Evolutionary conservation across 2,113 vertebrate species (phyloP).

Genomic region (Ovis aries): ARS-UI_Ramb_v3.0 NC_056054.1:174736001-174736500

Average conservation of each 20-base stretch:
- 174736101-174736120: not conserved
- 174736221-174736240: not conserved
- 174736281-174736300: not conserved
- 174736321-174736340: not conserved
- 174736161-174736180: not conserved
- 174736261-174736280: not conserved
- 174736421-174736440: not conserved
- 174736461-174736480: not conserved
- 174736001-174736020: not conserved
- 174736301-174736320: not conserved
- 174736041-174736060: not conserved
- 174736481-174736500: not conserved
- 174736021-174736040: not conserved
- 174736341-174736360: not conserved
- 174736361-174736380: not conserved
- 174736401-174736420: not conserved
- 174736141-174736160: not conserved
- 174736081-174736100: not conserved
- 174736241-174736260: not conserved
- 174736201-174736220: not conserved
- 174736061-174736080: not conserved
- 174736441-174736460: not conserved
- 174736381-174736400: not conserved
- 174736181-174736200: not conserved
- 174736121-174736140: not conserved